Evolutionary conservation across 1,140 invertebrate species (phyloP).

Genomic region (Drosophila sechellia): DNA sequence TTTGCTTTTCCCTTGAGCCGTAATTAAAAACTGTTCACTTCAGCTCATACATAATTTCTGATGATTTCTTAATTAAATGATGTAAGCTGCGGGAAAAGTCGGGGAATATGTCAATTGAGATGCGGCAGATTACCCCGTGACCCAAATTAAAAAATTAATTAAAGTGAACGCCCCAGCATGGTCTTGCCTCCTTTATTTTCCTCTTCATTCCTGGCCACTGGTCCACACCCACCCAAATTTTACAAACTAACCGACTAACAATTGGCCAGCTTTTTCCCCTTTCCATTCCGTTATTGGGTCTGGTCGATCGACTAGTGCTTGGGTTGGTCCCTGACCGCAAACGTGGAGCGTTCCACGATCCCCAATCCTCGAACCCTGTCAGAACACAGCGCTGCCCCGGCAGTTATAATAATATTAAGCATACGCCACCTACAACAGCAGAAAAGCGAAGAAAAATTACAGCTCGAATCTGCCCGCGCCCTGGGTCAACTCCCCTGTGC

Average conservation of each 20-base stretch:
- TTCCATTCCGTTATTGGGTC: conserved; percentile 39
- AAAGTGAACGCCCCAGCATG: conserved; percentile 65
- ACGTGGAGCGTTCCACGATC: conserved; percentile 49
- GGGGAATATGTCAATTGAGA: conserved; percentile 45
- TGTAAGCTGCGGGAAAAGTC: conserved; percentile 46
- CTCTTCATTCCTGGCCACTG: conserved; percentile 18
- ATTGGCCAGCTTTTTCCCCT: conserved; percentile 63
- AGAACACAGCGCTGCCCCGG: conserved; percentile 46
- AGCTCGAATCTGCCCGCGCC: conserved; percentile 42
- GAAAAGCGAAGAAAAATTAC: conserved; percentile 37
- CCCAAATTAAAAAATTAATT: conserved; percentile 80
- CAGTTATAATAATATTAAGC: conserved; percentile 82
- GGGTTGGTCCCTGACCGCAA: conserved; percentile 79
- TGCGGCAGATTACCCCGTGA: conserved; percentile 40
- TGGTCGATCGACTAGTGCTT: conserved; percentile 56
- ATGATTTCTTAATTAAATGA: conserved; percentile 63
- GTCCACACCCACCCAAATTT: conserved; percentile 72
- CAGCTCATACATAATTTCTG: conserved; percentile 33
- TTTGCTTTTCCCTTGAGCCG: conserved; percentile 60
- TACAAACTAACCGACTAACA: conserved; percentile 73
- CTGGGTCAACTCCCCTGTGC: conserved; percentile 67
- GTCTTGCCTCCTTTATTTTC: conserved; percentile 20
- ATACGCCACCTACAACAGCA: conserved; percentile 77
- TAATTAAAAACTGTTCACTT: conserved; percentile 37
- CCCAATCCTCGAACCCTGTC: conserved; percentile 10